Evolutionary conservation across 2,888 invertebrate genomes (phyloP).

Genomic region (Allacma fusca): DNA sequence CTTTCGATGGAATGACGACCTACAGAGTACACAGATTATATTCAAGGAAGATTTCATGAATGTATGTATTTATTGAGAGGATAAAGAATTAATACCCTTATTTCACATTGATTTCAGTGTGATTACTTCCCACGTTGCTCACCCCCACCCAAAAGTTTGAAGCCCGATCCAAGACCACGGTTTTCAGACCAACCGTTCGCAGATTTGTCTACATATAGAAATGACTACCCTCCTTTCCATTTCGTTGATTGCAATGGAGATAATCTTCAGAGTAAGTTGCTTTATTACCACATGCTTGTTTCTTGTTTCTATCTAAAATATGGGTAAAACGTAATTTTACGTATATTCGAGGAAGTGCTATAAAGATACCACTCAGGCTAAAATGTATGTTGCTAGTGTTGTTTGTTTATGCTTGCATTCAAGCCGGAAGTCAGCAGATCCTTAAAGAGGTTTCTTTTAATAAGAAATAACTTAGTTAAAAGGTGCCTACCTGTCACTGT

Average conservation of each 20-base stretch:
- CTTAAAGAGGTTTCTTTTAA: too few species aligned
- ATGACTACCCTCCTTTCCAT: conserved; percentile 52
- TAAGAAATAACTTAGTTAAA: too few species aligned
- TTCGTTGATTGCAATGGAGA: conserved; percentile 48
- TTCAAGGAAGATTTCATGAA: too few species aligned
- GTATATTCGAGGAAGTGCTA: too few species aligned
- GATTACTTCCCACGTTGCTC: conserved; percentile 41
- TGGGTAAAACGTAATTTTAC: too few species aligned
- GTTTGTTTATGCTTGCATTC: too few species aligned
- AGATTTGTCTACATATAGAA: conserved; percentile 51
- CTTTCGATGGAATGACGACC: conserved; percentile 46
- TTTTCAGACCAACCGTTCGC: conserved; percentile 48
- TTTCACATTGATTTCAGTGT: background rate
- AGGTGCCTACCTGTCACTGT: too few species aligned
- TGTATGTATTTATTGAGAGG: too few species aligned
- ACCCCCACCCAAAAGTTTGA: conserved; percentile 30
- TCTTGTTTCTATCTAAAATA: too few species aligned
- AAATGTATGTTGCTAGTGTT: too few species aligned
- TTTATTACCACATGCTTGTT: background rate
- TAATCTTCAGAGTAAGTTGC: conserved; percentile 32
- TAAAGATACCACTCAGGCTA: too few species aligned
- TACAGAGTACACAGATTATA: conserved; percentile 47
- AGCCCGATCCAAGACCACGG: conserved; percentile 43
- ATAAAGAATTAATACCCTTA: background rate
- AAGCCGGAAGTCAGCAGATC: too few species aligned